phyloP scores from a whole-genome alignment of 2,888 invertebrate species.

The Epinotia ramella region DNA sequence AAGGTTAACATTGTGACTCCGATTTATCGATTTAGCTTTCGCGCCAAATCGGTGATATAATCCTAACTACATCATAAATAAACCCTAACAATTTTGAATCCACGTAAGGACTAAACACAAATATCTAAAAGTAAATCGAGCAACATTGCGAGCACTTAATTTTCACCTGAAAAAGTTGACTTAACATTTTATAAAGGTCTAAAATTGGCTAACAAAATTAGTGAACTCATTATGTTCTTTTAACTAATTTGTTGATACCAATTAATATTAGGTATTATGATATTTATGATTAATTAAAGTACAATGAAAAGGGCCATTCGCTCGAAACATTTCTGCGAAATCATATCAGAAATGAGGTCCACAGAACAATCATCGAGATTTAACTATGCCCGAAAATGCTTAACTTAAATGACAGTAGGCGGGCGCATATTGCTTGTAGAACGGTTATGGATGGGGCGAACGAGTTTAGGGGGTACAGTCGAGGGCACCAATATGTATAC shows the following conservation, averaged over 20 bases:
- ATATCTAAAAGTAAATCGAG: neutral
- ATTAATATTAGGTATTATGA: neutral
- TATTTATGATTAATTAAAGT: too few relatives aligned
- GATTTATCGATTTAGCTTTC: conserved; percentile 4
- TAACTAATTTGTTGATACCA: neutral
- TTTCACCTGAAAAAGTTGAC: neutral
- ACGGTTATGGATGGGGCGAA: too few relatives aligned
- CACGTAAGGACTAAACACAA: conserved; percentile 12
- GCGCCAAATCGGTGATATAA: conserved; percentile 13
- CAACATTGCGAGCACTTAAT: neutral
- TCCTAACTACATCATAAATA: conserved; percentile 30
- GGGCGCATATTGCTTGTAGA: too few relatives aligned
- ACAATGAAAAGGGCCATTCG: too few relatives aligned
- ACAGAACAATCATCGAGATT: too few relatives aligned
- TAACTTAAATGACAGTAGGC: too few relatives aligned
- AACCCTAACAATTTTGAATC: conserved; percentile 31
- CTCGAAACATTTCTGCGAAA: too few relatives aligned
- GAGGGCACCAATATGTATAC: too few relatives aligned
- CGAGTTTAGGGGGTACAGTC: too few relatives aligned
- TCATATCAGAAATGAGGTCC: too few relatives aligned
- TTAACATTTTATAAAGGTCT: neutral
- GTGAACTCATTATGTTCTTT: neutral
- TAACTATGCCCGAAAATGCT: too few relatives aligned
- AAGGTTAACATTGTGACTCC: conserved; percentile 25
- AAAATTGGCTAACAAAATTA: neutral